phyloP scores from a whole-genome alignment of 2,888 invertebrate species.

The Uropetala carovei region DNA sequence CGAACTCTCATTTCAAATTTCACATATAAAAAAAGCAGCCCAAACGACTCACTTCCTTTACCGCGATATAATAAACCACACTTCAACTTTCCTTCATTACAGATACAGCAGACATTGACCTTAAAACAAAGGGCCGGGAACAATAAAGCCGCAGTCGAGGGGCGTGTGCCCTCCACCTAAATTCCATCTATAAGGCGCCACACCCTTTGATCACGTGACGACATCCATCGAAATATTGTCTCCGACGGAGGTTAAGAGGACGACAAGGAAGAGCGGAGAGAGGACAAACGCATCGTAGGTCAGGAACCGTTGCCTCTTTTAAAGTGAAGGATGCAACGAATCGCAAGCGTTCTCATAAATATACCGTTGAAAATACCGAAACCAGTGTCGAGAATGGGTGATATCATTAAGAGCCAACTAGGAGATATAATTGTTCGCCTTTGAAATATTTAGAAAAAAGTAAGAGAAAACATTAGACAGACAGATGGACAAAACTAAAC shows the following conservation, averaged over 20 bases:
- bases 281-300: not conserved
- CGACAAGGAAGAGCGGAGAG: not conserved
- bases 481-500: too few species aligned
- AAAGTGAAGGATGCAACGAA: not conserved
- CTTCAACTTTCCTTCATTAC: slow-evolving; percentile 3
- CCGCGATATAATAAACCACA: not conserved
- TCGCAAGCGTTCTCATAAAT: too few species aligned
- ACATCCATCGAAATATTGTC: not conserved
- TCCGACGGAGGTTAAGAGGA: not conserved
- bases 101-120: slow-evolving; percentile 18
- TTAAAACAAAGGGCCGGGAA: not conserved
- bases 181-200: not conserved
- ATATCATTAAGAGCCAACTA: too few species aligned
- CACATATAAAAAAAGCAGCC: too few species aligned
- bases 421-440: too few species aligned
- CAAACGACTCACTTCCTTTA: not conserved
- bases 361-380: too few species aligned
- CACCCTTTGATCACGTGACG: slow-evolving; percentile 8
- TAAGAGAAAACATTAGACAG: too few species aligned
- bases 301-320: not conserved
- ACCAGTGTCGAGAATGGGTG: too few species aligned
- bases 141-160: not conserved
- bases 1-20: too few species aligned
- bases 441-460: too few species aligned
- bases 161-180: slow-evolving; percentile 1